A percentile compares a stretch with the other conserved stretches of the same genome.
phyloP scores from a whole-genome alignment of 2,888 invertebrate genomes.

The Craniophora ligustri region DNA sequence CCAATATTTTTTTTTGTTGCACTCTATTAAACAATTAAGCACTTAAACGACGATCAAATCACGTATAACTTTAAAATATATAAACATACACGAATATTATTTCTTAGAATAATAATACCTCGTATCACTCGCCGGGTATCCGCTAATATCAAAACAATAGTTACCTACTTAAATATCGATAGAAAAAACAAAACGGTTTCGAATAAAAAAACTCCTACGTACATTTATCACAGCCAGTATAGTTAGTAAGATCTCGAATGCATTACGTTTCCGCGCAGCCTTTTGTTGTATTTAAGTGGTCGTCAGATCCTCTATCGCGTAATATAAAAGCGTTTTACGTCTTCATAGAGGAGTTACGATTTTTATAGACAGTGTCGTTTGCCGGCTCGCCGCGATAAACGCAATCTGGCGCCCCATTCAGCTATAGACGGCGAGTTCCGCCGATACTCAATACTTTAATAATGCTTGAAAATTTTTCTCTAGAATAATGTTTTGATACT shows the following conservation, averaged over 20 bases:
- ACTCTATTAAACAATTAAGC: no score
- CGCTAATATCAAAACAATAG: no score
- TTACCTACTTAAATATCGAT: no score
- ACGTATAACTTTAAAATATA: no score
- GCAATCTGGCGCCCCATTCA: constrained; percentile 38
- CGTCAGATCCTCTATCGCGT: constrained; percentile 47
- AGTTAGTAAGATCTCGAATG: constrained; percentile 20
- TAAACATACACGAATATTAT: no score
- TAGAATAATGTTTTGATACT: constrained; percentile 16
- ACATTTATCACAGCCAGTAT: not conserved
- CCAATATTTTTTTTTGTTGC: no score
- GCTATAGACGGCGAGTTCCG: constrained; percentile 2
- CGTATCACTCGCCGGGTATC: no score
- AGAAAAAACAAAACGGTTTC: no score
- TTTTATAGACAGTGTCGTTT: constrained; percentile 51
- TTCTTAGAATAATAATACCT: no score
- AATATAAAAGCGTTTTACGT: constrained; percentile 50
- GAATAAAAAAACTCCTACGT: not conserved
- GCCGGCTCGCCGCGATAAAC: constrained; percentile 38
- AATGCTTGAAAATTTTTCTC: constrained; percentile 45
- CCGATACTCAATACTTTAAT: constrained; percentile 31
- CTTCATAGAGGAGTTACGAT: constrained; percentile 45
- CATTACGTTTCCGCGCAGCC: constrained; percentile 18
- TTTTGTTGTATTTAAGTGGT: constrained; percentile 49
- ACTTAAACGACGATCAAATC: no score